Base-by-base conservation (phyloP, 2,797 vertebrate species). In the Centroberyx gerrardi region DNA sequence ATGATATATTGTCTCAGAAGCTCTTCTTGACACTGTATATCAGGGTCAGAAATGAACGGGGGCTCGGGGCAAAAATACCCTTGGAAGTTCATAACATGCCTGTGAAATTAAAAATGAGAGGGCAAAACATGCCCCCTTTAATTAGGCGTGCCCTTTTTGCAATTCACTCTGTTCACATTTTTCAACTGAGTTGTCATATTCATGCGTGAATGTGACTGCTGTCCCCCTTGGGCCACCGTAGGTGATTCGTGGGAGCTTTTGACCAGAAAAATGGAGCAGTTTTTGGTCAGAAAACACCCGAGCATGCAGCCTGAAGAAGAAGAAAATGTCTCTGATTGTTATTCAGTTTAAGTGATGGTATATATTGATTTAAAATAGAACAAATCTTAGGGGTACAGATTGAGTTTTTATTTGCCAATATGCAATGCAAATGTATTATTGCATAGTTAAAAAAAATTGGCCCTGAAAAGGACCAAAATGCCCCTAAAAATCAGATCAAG, bases 31-130 rank as follows among this genome's bases (percentile, higher is more conserved):
- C 71, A 51, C 17, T 15, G 55, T 51, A 71, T 15, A 42, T 74
- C 59, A 54, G 22, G 56, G 8, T 22, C 55, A 44, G 40, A 13
- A 44, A 44, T 22, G 22, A 22, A 22, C 22, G 22, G 22, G 22
- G 22, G 22, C 22, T 22, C 22, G 22, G 1, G 22, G 22, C 22
- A 22, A 68, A 73, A 75, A 76, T 18, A 38, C 31, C 56, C 42
- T 12, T 13, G 54, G 58, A 76, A 77, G 66, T 67, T 44, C 0
- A 44, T 13, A 42, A 58, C 27, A 68, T 66, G 10, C 6, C 61
- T 61, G 42, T 61, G 53, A 72, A 78, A 82, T 82, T 38, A 69
- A 70, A 81, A 75, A 73, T 12, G 61, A 64, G 1, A 31, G 49
- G 38, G 56, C 9, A 33, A 74, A 78, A 31, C 52, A 38, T 18